Conservation (phyloP, 2,888 invertebrate species). For the Leucophora obtusa region DNA sequence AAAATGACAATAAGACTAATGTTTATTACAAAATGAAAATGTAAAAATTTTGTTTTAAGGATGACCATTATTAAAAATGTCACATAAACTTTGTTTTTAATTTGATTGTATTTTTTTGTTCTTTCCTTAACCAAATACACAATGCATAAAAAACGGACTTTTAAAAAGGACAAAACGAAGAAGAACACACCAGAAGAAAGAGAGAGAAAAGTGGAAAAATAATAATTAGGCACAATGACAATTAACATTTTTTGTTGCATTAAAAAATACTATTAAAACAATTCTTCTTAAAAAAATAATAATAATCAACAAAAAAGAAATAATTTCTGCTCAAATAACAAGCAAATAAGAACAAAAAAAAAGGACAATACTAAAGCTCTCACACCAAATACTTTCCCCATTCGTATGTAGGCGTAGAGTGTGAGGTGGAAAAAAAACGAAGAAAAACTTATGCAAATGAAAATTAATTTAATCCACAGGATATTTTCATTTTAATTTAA, state of each 20-base stretch:
- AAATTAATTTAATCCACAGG: constrained; percentile 79
- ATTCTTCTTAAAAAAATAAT: constrained; percentile 47
- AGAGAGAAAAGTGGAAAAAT: constrained; percentile 43
- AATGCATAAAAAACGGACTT: constrained; percentile 29
- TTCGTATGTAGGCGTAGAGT: constrained; percentile 12
- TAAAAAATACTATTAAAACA: constrained; percentile 54
- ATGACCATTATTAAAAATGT: constrained; percentile 65
- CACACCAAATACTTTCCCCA: constrained; percentile 23
- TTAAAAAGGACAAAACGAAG: constrained; percentile 43
- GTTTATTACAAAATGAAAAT: constrained; percentile 61
- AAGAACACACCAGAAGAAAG: neutral
- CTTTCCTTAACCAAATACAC: neutral
- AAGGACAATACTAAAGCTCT: constrained; percentile 27
- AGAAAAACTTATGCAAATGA: constrained; percentile 77
- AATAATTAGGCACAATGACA: constrained; percentile 65
- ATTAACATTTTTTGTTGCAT: constrained; percentile 61
- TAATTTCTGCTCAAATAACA: constrained; percentile 47
- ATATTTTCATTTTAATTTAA: constrained; percentile 79
- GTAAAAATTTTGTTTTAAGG: constrained; percentile 58
- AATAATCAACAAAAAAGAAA: constrained; percentile 63
- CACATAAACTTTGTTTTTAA: constrained; percentile 65
- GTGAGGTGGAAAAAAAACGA: constrained; percentile 43
- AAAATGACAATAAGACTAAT: constrained; percentile 63
- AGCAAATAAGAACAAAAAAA: neutral
- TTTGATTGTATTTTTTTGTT: constrained; percentile 56